These are phyloP conservation scores for Sminthopsis crassicaudata DNA, from an alignment of 2,113 vertebrate species.

Conservation along the genomic window DNA sequence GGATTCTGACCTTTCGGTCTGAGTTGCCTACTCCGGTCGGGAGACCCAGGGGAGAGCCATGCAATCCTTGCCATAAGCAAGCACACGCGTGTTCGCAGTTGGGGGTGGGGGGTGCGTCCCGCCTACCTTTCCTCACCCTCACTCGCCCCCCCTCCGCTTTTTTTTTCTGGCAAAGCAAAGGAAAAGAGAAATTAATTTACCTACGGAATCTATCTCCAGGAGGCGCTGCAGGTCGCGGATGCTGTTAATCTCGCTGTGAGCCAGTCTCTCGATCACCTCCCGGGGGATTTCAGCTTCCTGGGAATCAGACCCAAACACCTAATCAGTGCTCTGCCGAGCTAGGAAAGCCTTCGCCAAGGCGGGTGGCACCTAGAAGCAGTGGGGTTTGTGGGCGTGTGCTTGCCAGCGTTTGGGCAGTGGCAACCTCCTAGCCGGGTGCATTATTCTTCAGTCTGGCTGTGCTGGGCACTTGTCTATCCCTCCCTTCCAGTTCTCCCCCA, in stretches of 20 bases:
- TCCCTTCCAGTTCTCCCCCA: not conserved
- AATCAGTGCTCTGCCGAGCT: conserved; percentile 49
- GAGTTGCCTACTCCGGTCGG: not conserved
- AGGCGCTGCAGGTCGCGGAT: conserved; percentile 99
- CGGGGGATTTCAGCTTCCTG: conserved; percentile 96
- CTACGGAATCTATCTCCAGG: conserved; percentile 98
- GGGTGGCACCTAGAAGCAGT: not conserved
- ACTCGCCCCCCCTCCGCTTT: conserved; percentile 34
- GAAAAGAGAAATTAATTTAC: conserved; percentile 94
- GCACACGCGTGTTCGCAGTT: not conserved
- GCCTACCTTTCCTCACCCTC: conserved; percentile 22
- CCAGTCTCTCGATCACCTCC: conserved; percentile 95
- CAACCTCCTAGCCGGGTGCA: not conserved
- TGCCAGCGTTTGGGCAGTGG: not conserved
- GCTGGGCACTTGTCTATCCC: not conserved
- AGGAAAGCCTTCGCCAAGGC: not conserved
- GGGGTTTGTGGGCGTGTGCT: not conserved
- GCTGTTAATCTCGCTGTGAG: conserved; percentile 97
- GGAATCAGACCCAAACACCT: conserved; percentile 68
- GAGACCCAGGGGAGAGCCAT: too few relatives aligned
- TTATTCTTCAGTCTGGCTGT: not conserved
- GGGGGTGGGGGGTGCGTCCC: not conserved
- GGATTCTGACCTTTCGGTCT: conserved; percentile 79
- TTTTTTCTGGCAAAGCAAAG: conserved; percentile 69
- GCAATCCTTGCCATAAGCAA: not conserved